Evolutionary conservation across 2,113 vertebrate genomes (phyloP).

Genomic region (Drymodes brunneopygia): DNA sequence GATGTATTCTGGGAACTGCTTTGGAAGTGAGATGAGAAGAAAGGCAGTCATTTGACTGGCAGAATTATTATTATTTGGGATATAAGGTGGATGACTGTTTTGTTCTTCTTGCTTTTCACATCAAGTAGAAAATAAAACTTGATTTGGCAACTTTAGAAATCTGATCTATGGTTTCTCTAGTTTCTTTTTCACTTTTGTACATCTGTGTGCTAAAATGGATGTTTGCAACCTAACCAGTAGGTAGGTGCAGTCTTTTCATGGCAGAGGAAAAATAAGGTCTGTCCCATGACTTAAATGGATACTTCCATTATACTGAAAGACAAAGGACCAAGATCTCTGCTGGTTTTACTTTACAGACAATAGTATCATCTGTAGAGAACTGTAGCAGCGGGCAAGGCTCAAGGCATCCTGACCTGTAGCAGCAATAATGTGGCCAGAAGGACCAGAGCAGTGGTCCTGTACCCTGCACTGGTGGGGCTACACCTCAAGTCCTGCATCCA

Average conservation of each 20-base stretch:
- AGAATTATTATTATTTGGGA: neutral
- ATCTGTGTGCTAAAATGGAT: neutral
- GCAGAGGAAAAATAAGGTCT: constrained; percentile 60
- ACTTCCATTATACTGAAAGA: constrained; percentile 63
- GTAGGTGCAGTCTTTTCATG: neutral
- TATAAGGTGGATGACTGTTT: neutral
- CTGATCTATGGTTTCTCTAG: neutral
- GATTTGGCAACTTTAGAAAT: neutral
- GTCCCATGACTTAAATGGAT: constrained; percentile 59
- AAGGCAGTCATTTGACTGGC: neutral
- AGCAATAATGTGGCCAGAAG: neutral
- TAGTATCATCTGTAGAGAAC: constrained; percentile 4
- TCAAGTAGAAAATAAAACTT: neutral
- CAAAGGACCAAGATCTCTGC: constrained; percentile 38
- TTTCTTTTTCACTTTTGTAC: neutral
- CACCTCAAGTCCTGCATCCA: fast-evolving
- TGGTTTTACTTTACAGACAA: neutral
- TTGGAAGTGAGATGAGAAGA: neutral
- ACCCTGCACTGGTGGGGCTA: fast-evolving
- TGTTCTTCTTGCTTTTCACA: neutral
- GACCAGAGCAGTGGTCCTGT: neutral
- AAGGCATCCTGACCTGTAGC: neutral
- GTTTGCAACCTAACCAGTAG: neutral
- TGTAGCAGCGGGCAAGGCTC: neutral
- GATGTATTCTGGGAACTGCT: neutral